Percentiles rank a stretch among this genome's conserved stretches.
Conservation (phyloP, 2,888 invertebrate genomes). For the Drosophila prolongata region DNA sequence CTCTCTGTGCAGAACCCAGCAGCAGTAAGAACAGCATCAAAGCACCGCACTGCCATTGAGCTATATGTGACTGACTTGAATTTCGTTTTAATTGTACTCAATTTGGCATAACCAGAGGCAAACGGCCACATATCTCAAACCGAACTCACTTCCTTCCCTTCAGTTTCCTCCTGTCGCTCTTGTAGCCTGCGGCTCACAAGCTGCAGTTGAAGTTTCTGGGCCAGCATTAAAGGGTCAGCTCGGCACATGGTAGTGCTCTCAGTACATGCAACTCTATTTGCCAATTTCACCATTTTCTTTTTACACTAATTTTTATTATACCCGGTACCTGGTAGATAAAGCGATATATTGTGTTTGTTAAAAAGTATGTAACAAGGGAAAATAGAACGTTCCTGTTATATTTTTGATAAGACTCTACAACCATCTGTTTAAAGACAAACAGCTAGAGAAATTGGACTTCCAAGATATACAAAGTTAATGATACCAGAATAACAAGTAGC, state of each 20-base stretch:
- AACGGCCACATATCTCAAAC: conserved; percentile 19
- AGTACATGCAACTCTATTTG: conserved; percentile 26
- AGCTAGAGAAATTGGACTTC: no score
- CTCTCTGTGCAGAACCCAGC: conserved; percentile 1
- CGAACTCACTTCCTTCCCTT: conserved; percentile 3
- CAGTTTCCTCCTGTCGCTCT: conserved; percentile 3
- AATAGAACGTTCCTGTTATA: no score
- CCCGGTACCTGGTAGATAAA: no score
- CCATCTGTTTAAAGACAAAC: no score
- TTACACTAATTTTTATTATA: conserved; percentile 44
- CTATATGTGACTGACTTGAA: conserved; percentile 31
- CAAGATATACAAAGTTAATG: no score
- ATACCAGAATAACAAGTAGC: no score
- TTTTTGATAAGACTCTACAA: no score
- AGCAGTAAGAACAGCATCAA: conserved; percentile 20
- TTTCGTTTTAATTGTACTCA: conserved; percentile 66
- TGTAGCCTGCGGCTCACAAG: conserved; percentile 29
- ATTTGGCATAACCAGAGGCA: conserved; percentile 55
- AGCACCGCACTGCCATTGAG: conserved; percentile 27
- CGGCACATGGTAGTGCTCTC: conserved; percentile 27
- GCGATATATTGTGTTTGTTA: neutral
- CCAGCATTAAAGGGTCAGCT: conserved; percentile 53
- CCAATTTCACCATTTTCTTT: conserved; percentile 12
- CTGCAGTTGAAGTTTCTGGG: conserved; percentile 14
- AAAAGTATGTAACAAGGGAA: no score